Base-by-base conservation (phyloP, 2,113 vertebrate species). In the Heterocephalus glaber region DNA sequence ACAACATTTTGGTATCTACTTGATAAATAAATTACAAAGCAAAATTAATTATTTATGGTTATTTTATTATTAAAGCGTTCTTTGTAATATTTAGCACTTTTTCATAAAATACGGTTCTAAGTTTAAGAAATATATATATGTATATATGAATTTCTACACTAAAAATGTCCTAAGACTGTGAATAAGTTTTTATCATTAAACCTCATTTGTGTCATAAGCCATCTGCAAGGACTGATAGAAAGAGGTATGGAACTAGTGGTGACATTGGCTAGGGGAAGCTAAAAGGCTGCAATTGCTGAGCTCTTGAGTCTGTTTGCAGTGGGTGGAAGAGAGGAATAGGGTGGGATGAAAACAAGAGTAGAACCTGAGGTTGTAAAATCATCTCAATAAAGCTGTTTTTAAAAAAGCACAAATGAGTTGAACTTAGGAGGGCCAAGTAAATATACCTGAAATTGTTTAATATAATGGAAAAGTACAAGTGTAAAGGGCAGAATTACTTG, bases 21-120 rank as follows among this genome's bases (percentile, higher is more conserved):
- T 92, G 65, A 60, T 68, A 76, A 96, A 33, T 49, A 76, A 66
- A 56, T 33, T 82, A 74, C 5, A 92, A 96, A 85, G 11, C 2
- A 65, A 97, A 76, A 86, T 65, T 65, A 90, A 68, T 54, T 63
- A 86, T 58, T 26, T 84, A 19, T 76, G 12, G 3, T 47, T 60
- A 3, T 7, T 88, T 94, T 80, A 65, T 89, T 70, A 54, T 84
- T 85, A 13, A 63, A 54, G 24, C 61, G 14, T 19, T 20, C 24
- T 63, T 16, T 63, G 20, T 68, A 90, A 89, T 94, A 26, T 60
- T 84, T 1, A 90, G 28, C 5, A 35, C 1, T 44, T 70, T 92
- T 76, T 77, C 54, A 90, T 12, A 83, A 83, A 80, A 38, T 30
- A 83, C 35, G 14, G 19, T 79, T 92, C 88, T 19, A 10, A 68